Base-by-base conservation (phyloP, 37 sponge, comb jelly and placozoan genomes). In the Ephydatia muelleri region DNA sequence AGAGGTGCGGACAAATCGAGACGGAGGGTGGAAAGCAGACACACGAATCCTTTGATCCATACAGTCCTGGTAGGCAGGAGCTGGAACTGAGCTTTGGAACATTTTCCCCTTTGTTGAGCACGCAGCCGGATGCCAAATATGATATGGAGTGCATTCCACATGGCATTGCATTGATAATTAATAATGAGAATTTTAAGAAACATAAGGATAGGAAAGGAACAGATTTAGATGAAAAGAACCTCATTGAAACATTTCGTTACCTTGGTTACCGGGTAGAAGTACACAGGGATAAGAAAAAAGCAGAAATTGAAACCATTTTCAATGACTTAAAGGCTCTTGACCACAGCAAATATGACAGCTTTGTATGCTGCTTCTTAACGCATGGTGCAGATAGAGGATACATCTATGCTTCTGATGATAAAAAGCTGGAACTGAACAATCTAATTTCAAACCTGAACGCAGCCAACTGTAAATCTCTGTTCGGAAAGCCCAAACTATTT, bases 401-500 rank as follows among this genome's bases (percentile, higher is more conserved):
- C n/a, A 16, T 76, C 9, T 76, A 34, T 76, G 77, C 48, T 11
- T 12, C 19, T n/a, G 77, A 76, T 32, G 38, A 76, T 29, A 76
- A 30, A 29, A 16, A 9, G 39, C 48, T 76, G 40, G 8, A 16
- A 21, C 9, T 76, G 11, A 48, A 76, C 66, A 67, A 31, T n/a
- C n/a, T n/a, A n/a, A n/a, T n/a, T n/a, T n/a, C n/a, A n/a, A 65
- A 23, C 21, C 16, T 65, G 21, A 65, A 65, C 21, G 67, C 67
- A 16, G 21, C 16, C 21, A 65, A 35, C 25, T 73, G 75, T 28
- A n/a, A 29, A 5, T 64, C 75, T 37, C 66, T 83, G 19, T 2
- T 29, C 16, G 84, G 84, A 25, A 83, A 83, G 30, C 84, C 84
- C 2, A 83, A 83, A 49, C 48, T 83, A 32, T 73, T 83, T 21